A percentile compares a stretch with the other conserved stretches of the same genome.
Evolutionary conservation across 2,888 invertebrate genomes (phyloP).

Genomic region (Hymenopus coronatus): DNA sequence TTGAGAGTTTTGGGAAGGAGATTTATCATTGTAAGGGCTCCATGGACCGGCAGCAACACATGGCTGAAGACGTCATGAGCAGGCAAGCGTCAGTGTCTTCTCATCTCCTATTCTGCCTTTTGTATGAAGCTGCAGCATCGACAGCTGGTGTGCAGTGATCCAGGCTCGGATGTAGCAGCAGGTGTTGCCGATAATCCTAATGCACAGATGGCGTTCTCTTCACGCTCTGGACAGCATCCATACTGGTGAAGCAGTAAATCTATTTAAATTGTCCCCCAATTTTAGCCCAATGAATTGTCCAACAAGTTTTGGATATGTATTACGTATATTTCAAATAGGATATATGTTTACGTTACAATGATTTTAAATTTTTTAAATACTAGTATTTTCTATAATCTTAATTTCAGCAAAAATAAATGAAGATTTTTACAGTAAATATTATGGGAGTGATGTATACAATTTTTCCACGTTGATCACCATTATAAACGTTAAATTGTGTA

Average conservation of each 20-base stretch:
- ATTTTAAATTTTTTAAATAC: no score
- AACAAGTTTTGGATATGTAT: not conserved
- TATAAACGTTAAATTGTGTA: no score
- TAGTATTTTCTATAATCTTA: no score
- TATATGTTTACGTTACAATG: no score
- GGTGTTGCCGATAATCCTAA: conserved; percentile 13
- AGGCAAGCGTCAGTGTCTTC: not conserved
- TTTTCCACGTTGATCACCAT: no score
- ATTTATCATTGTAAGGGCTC: not conserved
- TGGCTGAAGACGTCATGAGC: not conserved
- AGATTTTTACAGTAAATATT: no score
- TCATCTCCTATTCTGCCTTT: not conserved
- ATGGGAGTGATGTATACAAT: no score
- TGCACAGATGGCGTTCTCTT: not conserved
- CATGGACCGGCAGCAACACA: not conserved
- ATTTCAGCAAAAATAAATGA: no score
- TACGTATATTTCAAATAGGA: no score
- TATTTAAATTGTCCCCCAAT: not conserved
- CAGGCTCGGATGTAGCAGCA: not conserved
- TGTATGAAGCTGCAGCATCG: not conserved
- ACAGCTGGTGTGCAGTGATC: not conserved
- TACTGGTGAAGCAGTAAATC: not conserved
- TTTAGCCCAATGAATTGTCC: not conserved
- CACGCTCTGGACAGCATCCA: not conserved
- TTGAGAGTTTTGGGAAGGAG: not conserved